Base-by-base conservation (phyloP, 2,797 vertebrate genomes). In the Acanthornis magna region DNA sequence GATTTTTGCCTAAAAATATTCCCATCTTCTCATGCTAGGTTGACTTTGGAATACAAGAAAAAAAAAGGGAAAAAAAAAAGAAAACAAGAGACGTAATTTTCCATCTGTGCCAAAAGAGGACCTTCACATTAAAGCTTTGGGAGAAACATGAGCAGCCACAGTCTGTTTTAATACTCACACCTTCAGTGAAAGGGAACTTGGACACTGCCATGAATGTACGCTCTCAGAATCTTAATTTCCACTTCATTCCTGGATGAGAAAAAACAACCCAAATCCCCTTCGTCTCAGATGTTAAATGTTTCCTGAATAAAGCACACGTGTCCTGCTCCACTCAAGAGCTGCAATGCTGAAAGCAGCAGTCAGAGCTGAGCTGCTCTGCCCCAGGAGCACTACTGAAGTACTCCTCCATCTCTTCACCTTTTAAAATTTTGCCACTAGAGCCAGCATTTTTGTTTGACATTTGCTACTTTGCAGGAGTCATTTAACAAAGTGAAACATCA, bases 201-300 rank as follows among this genome's bases (percentile, higher is more conserved):
- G 60, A 70, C 19, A 25, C 10, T 9, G 22, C 38, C 27, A 67
- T 5, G 40, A 67, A 61, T 0, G 3, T 13, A 16, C 1, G 1
- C 23, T 78, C 19, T 81, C 54, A 47, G n/a, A 88, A 92, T 38
- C 29, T 73, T 53, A 76, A 36, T 67, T 67, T 42, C 27, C 5
- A 7, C 12, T 82, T 89, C 13, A 18, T 76, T 62, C 13, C 21
- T 10, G 2, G 13, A 48, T 51, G 32, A 85, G 18, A 75, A 53
- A 53, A 58, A 70, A 13, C 34, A 77, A 71, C 65, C 3, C 9
- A 36, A 81, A 65, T 62, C 5, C 5, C 16, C 4, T 19, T 25
- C 13, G 20, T 60, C 38, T 75, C 27, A 25, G 17, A 34, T 27
- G 11, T 30, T 22, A 60, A 85, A 66, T n/a, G 4, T 4, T 48